Evolutionary conservation across 2,888 invertebrate genomes (phyloP).

Genomic region (Bimastos eiseni): DNA sequence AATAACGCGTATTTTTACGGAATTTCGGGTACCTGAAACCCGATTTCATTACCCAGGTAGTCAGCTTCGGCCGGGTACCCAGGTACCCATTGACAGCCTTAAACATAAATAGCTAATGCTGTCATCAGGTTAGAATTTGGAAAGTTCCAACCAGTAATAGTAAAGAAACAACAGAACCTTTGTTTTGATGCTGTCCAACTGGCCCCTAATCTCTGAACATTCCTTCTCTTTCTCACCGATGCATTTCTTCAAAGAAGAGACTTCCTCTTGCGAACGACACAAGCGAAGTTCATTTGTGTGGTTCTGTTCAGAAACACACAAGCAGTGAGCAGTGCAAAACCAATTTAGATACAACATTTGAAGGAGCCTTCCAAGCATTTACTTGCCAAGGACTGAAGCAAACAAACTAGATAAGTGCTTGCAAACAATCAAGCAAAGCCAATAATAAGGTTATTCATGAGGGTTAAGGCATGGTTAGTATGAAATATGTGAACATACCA

Average conservation of each 20-base stretch:
- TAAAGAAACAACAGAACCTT: slow-evolving; percentile 2
- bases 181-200: slow-evolving; percentile 1
- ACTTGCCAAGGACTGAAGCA: background rate
- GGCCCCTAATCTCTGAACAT: slow-evolving; percentile 4
- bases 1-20: too few relatives aligned
- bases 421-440: slow-evolving; percentile 13
- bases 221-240: background rate
- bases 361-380: background rate
- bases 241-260: background rate
- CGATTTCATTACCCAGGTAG: too few relatives aligned
- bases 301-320: background rate
- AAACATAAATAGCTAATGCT: background rate
- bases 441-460: background rate
- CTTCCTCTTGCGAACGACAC: slow-evolving; percentile 21
- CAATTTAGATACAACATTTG: background rate
- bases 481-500: slow-evolving; percentile 9
- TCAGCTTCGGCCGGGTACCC: too few relatives aligned
- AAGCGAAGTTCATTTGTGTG: slow-evolving; percentile 22
- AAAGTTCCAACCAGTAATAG: background rate
- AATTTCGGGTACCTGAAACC: too few relatives aligned
- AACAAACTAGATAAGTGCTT: background rate
- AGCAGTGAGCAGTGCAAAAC: background rate
- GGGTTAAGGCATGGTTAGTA: background rate
- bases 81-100: too few relatives aligned
- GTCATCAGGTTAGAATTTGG: background rate